These are phyloP conservation scores for Macaca nemestrina DNA, from an alignment of 2,113 vertebrate genomes.

Conservation along the genomic window DNA sequence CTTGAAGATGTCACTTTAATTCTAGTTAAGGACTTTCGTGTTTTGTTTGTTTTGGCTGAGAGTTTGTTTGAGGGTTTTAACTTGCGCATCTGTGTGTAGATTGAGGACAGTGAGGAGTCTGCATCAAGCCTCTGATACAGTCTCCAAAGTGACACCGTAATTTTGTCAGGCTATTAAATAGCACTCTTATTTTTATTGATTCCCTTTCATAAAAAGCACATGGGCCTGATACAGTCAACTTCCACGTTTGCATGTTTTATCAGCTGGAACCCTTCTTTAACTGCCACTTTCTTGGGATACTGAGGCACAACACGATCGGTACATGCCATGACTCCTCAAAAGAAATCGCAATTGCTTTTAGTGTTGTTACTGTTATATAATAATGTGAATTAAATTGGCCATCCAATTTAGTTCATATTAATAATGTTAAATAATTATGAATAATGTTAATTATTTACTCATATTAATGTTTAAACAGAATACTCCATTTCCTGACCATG, in stretches of 20 bases:
- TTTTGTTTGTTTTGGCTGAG: not conserved
- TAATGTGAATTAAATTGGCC: not conserved
- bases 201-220: not conserved
- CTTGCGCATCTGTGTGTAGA: not conserved
- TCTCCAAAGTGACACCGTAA: not conserved
- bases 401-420: not conserved
- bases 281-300: not conserved
- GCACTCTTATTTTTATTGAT: not conserved
- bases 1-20: slow-evolving; percentile 31
- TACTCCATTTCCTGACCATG: not conserved
- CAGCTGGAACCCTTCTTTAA: not conserved
- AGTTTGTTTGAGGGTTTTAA: not conserved
- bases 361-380: not conserved
- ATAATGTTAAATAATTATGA: not conserved
- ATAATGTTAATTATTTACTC: too few relatives aligned
- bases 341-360: not conserved
- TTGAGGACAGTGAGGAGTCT: not conserved
- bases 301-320: not conserved
- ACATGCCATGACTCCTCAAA: not conserved
- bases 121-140: not conserved
- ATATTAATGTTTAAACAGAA: slow-evolving; percentile 14
- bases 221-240: not conserved
- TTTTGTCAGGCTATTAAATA: slow-evolving; percentile 22
- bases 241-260: not conserved
- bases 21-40: not conserved